Base-by-base conservation (phyloP, 2,797 vertebrate genomes). In the Pipistrellus pipistrellus region DNA sequence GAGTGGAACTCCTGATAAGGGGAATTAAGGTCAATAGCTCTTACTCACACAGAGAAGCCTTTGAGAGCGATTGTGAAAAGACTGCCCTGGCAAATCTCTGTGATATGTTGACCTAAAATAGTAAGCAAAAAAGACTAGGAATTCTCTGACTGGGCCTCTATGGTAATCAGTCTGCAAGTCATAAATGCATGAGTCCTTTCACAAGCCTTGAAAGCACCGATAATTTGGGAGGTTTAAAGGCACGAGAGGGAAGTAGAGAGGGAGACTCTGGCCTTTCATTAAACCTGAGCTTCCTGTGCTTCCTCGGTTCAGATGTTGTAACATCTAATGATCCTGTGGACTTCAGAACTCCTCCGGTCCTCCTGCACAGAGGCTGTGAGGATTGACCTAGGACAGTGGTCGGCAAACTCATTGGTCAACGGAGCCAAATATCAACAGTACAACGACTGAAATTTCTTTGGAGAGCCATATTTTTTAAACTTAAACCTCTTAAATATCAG, bases 31-130 rank as follows among this genome's bases (percentile, higher is more conserved):
- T 4, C 93, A 73, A 96, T 25, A 66, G 13, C n/a, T 95, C 89
- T 97, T 92, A 92, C 81, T 92, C 95, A 89, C 23, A 93, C 92
- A 96, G 85, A 96, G 91, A 95, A 91, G 87, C 55, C 93, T 98
- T 85, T 90, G 81, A 96, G 86, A 96, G 75, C 69, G 93, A 64
- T 44, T 81, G n/a, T 88, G 69, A 91, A 93, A 96, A 82, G 71
- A 0, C 0, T 77, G 32, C 87, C 25, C 62, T 62, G 75, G 75
- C 17, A 94, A 93, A 69, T 85, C 48, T 95, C 81, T 90, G 91
- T 93, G 91, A 96, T 21, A 75, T 78, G 64, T 1, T 78, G 85
- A 96, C 88, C 82, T 85, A 91, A 95, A 95, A 95, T 8, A 94
- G 72, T 84, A 95, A 88, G 93, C 78, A 82, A 91, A 84, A 94